These are phyloP conservation scores for Hirtodrosophila cameraria DNA, from an alignment of 2,888 invertebrate species.

Conservation along the genomic window DNA sequence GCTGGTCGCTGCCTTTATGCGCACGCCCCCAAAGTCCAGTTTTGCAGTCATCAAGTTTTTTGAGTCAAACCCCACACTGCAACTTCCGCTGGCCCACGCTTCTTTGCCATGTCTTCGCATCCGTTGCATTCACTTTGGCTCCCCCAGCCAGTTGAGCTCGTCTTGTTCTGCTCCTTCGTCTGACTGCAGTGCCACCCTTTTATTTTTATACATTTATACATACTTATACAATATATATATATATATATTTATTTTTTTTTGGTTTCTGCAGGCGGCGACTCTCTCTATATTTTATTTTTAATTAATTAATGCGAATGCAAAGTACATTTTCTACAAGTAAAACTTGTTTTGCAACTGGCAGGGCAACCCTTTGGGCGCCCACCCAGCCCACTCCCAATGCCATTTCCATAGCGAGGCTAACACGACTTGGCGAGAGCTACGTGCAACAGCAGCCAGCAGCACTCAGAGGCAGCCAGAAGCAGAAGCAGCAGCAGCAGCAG, in stretches of 20 bases:
- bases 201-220: constrained; percentile 10
- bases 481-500: not conserved
- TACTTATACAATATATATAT: constrained; percentile 11
- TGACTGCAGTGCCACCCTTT: constrained; percentile 66
- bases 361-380: constrained; percentile 64
- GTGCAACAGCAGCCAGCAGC: constrained; percentile 4
- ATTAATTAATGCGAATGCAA: constrained; percentile 83
- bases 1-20: constrained; percentile 60
- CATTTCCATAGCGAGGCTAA: constrained; percentile 1
- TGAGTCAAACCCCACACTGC: constrained; percentile 52
- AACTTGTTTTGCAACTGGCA: constrained; percentile 78
- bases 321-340: constrained; percentile 82
- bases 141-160: constrained; percentile 11
- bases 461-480: not conserved
- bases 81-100: constrained; percentile 71
- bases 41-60: constrained; percentile 72
- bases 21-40: constrained; percentile 73
- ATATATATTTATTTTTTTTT: constrained; percentile 13
- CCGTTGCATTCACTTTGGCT: constrained; percentile 73
- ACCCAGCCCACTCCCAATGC: not conserved
- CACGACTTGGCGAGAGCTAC: constrained; percentile 38
- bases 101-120: constrained; percentile 80
- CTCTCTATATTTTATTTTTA: constrained; percentile 80
- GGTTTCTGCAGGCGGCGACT: constrained; percentile 46
- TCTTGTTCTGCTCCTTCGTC: constrained; percentile 58